phyloP scores from a whole-genome alignment of 2,888 invertebrate species.

The Rhagonycha lutea region DNA sequence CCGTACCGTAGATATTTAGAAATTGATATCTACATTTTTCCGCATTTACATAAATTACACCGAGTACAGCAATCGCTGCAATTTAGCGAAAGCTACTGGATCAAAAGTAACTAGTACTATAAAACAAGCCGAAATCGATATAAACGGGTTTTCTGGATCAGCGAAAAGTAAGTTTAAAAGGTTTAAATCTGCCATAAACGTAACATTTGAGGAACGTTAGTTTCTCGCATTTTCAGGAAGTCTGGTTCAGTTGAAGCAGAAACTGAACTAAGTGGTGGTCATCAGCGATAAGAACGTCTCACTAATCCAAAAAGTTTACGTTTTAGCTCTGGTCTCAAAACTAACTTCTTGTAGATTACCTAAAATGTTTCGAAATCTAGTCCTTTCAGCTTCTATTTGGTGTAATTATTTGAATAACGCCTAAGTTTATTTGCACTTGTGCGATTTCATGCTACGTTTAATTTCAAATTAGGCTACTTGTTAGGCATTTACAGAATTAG shows the following conservation, averaged over 20 bases:
- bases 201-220: constrained; percentile 2
- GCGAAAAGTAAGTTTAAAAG: constrained; percentile 3
- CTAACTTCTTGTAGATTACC: constrained; percentile 5
- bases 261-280: constrained; percentile 23
- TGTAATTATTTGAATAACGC: constrained; percentile 17
- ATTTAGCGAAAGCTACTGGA: neutral
- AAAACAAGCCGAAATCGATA: constrained; percentile 3
- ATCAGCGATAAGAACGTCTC: constrained; percentile 26
- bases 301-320: constrained; percentile 17
- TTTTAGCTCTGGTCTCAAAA: constrained; percentile 9
- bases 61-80: neutral
- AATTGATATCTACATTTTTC: neutral
- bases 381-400: constrained; percentile 3
- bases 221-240: constrained; percentile 18
- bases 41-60: neutral
- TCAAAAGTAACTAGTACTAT: neutral
- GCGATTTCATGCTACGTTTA: constrained; percentile 22
- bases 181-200: constrained; percentile 6
- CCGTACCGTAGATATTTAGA: neutral
- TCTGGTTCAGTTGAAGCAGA: constrained; percentile 20
- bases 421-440: constrained; percentile 15
- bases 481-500: constrained; percentile 7
- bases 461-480: constrained; percentile 16
- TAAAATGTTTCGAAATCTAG: constrained; percentile 8
- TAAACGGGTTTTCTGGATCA: constrained; percentile 1